Conservation (phyloP, 2,888 invertebrate species). For the Drosophila helvetica region DNA sequence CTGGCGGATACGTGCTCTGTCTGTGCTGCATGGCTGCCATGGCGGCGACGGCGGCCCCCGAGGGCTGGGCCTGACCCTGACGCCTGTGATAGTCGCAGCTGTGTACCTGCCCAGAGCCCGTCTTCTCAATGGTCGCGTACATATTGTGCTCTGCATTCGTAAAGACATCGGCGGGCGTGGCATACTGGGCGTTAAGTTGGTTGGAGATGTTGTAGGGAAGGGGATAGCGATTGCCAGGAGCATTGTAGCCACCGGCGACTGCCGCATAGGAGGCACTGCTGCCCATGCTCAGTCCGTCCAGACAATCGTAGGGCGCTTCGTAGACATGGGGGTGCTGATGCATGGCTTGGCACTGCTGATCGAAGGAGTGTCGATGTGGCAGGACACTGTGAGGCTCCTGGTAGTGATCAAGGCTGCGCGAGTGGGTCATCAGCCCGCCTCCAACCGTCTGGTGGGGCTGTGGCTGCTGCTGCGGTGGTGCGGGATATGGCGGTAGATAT, state of each 20-base stretch:
- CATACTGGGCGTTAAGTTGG: constrained; percentile 80
- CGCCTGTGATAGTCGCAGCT: constrained; percentile 69
- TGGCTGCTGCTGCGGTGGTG: constrained; percentile 51
- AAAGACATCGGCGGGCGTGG: constrained; percentile 60
- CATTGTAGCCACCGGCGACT: constrained; percentile 81
- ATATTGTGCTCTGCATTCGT: constrained; percentile 59
- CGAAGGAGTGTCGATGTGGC: constrained; percentile 83
- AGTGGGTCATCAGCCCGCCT: constrained; percentile 80
- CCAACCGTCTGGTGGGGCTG: constrained; percentile 44
- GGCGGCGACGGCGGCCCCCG: too few species aligned
- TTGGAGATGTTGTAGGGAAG: constrained; percentile 83
- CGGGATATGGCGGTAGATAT: constrained; percentile 46
- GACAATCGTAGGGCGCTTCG: constrained; percentile 82
- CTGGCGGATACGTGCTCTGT: constrained; percentile 77
- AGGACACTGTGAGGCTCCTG: constrained; percentile 76
- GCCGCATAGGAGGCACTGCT: constrained; percentile 79
- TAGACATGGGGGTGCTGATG: constrained; percentile 71
- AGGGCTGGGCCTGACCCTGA: constrained; percentile 9
- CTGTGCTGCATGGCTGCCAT: constrained; percentile 60
- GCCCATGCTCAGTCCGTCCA: constrained; percentile 79
- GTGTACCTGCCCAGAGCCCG: constrained; percentile 39
- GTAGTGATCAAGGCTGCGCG: constrained; percentile 83
- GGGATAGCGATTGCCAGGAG: constrained; percentile 83
- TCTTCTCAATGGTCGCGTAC: constrained; percentile 72
- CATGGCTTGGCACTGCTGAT: constrained; percentile 77